Evolutionary conservation across 1,140 invertebrate genomes (phyloP).

Genomic region (Scaptomyza montana): DNA sequence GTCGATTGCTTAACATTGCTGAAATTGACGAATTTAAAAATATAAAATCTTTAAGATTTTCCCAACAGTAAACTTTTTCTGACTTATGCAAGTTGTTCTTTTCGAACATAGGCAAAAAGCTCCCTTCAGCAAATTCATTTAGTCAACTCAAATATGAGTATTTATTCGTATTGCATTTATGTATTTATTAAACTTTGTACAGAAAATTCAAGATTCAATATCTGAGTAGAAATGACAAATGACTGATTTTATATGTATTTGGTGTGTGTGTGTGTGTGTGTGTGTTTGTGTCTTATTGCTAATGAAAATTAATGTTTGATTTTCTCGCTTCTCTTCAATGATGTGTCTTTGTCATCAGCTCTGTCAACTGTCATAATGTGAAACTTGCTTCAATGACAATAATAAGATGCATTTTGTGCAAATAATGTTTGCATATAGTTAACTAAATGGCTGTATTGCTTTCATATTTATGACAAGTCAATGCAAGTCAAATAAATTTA

Average conservation of each 20-base stretch:
- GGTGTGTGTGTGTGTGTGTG: constrained; percentile 11
- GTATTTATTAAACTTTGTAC: constrained; percentile 22
- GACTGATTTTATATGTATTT: neutral
- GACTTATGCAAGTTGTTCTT: neutral
- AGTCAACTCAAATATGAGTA: neutral
- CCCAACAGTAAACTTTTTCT: neutral
- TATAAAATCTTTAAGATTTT: neutral
- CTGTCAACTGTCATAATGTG: constrained; percentile 35
- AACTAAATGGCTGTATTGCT: constrained; percentile 45
- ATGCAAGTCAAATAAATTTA: constrained; percentile 4
- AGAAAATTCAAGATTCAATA: constrained; percentile 41
- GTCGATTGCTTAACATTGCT: no score
- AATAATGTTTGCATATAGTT: constrained; percentile 42
- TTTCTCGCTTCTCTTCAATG: constrained; percentile 16
- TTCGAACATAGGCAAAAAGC: neutral
- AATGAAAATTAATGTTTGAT: constrained; percentile 72
- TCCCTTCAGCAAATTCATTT: neutral
- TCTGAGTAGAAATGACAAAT: constrained; percentile 9
- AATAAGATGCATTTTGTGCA: constrained; percentile 23
- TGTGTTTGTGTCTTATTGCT: neutral
- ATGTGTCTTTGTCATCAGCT: constrained; percentile 4
- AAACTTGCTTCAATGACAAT: constrained; percentile 27
- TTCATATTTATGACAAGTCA: constrained; percentile 11
- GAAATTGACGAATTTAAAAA: neutral
- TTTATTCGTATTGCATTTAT: neutral